Conservation (phyloP, 2,888 invertebrate species). For the Cerastis rubricosa region DNA sequence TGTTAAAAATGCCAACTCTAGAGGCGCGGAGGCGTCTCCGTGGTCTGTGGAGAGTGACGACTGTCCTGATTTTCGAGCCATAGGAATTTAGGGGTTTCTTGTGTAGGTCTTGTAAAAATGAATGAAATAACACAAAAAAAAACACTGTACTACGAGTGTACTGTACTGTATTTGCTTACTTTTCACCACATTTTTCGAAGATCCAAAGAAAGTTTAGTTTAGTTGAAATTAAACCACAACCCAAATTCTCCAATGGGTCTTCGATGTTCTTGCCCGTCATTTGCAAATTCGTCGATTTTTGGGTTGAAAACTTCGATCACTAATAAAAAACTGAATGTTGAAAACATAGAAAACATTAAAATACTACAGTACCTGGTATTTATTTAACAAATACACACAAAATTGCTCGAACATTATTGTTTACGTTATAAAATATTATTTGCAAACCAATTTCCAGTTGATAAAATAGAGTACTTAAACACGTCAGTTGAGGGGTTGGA, state of each 20-base stretch:
- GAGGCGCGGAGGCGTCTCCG: background rate
- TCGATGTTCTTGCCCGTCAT: background rate
- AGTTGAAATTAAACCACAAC: background rate
- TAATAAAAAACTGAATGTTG: background rate
- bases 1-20: background rate
- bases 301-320: background rate
- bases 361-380: background rate
- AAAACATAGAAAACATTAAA: background rate
- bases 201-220: too few relatives aligned
- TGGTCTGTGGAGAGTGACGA: background rate
- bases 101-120: background rate
- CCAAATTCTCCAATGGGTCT: background rate
- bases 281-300: too few relatives aligned
- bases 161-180: background rate
- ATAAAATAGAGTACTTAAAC: background rate
- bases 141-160: too few relatives aligned
- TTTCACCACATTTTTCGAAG: background rate
- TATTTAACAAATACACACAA: background rate
- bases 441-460: background rate
- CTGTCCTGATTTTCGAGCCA: background rate
- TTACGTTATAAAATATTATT: background rate
- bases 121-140: too few relatives aligned
- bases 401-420: conserved; percentile 1
- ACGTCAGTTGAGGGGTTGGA: background rate
- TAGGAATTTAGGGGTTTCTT: background rate